Base-by-base conservation (phyloP, 2,797 vertebrate genomes). In the Phaenicophaeus curvirostris region DNA sequence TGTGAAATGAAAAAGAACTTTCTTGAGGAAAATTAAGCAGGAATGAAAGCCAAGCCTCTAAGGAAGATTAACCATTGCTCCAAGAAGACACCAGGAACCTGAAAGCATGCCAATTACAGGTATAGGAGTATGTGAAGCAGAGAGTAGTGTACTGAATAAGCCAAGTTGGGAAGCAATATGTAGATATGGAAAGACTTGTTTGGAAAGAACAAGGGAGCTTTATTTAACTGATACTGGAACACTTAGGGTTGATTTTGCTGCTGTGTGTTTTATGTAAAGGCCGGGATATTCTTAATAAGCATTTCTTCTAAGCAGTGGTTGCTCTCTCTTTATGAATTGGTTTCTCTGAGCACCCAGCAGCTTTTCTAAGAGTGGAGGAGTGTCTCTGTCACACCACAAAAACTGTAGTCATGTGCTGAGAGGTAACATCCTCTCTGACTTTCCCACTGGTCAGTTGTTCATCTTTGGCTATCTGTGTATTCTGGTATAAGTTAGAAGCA, bases 11-110 rank as follows among this genome's bases (percentile, higher is more conserved):
- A 37, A 42, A 58, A 83, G 15, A 37, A 57, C 5, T 61, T 62
- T 51, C 72, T 57, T 67, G 15, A 67, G 18, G 37, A 54, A 86
- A 94, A 95, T 88, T 83, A 90, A 95, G 82, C 20, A 82, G n/a
- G 65, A 91, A 53, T 44, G 91, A 90, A 94, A 82, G 46, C 19
- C 61, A 92, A 67, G 21, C 46, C 41, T 86, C 39, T 83, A 75
- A 31, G 35, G 58, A 93, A 93, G 35, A 51, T 93, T 84, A 86
- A 94, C 33, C 59, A 83, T 50, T 78, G 69, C 71, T 85, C 33
- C 66, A 21, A 79, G 44, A 78, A 46, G 68, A 88, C n/a, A 51
- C 41, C 79, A 73, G 62, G 30, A 92, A 85, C 5, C 83, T 80
- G 54, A 87, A 24, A 83, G 11, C 37, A 57, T 83, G 50, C 63